Conservation (phyloP, 2,888 invertebrate species). For the Sarcophaga variegata region DNA sequence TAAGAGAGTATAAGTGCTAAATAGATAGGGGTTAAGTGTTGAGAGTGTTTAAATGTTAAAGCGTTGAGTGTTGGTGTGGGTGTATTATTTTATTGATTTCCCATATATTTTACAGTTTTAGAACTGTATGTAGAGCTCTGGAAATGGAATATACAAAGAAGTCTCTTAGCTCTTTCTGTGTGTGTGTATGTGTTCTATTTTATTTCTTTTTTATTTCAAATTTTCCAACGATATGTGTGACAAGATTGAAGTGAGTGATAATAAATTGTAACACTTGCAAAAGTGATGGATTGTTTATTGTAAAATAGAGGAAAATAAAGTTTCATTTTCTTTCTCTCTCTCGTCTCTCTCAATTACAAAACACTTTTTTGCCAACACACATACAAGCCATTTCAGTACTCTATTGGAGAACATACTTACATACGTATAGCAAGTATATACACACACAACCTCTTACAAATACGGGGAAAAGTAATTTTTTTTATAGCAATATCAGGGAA, state of each 20-base stretch:
- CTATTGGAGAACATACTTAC: no score
- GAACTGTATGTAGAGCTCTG: no score
- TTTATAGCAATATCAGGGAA: background rate
- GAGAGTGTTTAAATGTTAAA: no score
- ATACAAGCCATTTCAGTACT: no score
- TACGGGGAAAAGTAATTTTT: background rate
- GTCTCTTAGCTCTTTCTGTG: background rate
- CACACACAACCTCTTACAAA: no score
- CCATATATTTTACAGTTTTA: background rate
- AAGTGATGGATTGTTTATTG: conserved; percentile 56
- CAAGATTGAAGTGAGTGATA: conserved; percentile 46
- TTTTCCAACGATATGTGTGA: background rate
- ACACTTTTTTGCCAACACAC: no score
- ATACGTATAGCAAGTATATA: no score
- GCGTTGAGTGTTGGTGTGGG: background rate
- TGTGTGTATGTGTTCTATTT: background rate
- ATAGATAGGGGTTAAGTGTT: background rate
- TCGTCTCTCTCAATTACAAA: no score
- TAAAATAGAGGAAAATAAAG: conserved; percentile 10
- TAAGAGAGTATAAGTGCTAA: background rate
- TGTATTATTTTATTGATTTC: background rate
- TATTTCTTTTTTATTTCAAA: background rate
- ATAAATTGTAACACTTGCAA: conserved; percentile 47
- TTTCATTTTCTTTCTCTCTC: no score
- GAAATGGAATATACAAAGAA: no score